Conservation (phyloP, 2,888 invertebrate species). For the Mamestra brassicae region DNA sequence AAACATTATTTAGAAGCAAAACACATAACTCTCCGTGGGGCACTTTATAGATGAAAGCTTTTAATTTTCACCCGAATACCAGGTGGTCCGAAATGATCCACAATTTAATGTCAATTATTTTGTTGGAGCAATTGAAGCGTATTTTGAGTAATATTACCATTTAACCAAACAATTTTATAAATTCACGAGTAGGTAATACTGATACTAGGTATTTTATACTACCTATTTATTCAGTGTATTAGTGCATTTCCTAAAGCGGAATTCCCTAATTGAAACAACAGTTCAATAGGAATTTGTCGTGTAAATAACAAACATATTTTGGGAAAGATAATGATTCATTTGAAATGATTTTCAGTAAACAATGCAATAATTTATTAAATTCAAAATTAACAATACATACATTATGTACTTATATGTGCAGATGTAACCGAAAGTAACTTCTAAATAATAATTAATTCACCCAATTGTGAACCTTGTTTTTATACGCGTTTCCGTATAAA, state of each 20-base stretch:
- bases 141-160: not conserved
- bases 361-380: no score
- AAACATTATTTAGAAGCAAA: no score
- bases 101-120: conserved; percentile 3
- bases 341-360: no score
- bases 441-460: no score
- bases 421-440: no score
- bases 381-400: no score
- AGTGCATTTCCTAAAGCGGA: conserved; percentile 2
- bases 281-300: no score
- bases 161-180: not conserved
- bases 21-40: not conserved
- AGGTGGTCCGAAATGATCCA: not conserved
- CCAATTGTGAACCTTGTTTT: no score
- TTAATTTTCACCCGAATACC: not conserved
- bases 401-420: no score
- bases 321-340: no score
- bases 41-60: not conserved
- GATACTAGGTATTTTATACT: not conserved
- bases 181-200: not conserved
- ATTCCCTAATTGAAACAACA: conserved; percentile 2
- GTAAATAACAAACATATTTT: no score
- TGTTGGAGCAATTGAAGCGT: not conserved
- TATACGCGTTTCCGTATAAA: no score
- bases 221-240: not conserved